Conservation (phyloP, 2,888 invertebrate species). For the Pandemis corylana region DNA sequence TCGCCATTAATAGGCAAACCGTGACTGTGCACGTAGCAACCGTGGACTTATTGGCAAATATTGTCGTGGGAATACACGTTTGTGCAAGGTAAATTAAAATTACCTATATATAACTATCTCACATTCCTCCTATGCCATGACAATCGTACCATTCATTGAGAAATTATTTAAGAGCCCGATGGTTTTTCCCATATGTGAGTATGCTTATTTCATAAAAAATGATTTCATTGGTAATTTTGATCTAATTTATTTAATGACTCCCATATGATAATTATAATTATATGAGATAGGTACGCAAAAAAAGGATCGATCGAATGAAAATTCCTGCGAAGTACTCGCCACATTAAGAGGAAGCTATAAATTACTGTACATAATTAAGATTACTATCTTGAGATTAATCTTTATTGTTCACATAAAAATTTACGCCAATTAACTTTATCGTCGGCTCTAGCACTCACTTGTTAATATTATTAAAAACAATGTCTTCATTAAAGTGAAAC, state of each 20-base stretch:
- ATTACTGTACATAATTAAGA: constrained; percentile 14
- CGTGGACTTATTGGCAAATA: no score
- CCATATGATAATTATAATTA: background rate
- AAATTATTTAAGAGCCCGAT: no score
- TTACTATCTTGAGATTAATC: constrained; percentile 23
- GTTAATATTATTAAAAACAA: background rate
- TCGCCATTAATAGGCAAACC: no score
- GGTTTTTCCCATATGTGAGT: no score
- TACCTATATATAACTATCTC: no score
- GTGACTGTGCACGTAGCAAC: no score
- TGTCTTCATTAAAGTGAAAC: no score
- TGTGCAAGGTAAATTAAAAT: no score
- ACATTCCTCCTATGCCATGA: no score
- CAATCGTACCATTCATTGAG: no score
- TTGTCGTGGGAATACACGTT: no score
- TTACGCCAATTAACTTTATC: constrained; percentile 21
- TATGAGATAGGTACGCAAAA: background rate
- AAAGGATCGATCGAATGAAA: background rate
- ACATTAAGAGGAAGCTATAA: constrained; percentile 24
- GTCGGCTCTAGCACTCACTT: background rate
- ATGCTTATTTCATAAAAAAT: background rate
- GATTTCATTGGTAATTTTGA: background rate
- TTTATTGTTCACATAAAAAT: constrained; percentile 17
- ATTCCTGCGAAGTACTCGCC: background rate
- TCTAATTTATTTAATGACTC: background rate